Conservation (phyloP, 2,888 invertebrate species). For the Tethea ocularis region DNA sequence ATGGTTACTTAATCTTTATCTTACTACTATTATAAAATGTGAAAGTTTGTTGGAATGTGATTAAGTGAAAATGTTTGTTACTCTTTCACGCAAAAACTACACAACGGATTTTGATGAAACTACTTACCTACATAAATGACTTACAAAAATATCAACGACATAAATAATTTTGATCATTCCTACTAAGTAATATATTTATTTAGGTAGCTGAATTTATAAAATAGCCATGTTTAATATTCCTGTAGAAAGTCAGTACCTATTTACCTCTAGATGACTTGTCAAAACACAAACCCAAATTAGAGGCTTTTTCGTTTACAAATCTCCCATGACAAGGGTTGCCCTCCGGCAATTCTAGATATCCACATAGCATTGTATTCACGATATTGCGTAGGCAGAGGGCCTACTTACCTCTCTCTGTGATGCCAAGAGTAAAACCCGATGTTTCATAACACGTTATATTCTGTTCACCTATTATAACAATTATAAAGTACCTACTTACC, state of each 20-base stretch:
- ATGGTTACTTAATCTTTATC: no score
- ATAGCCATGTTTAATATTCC: background rate
- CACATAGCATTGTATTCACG: constrained; percentile 35
- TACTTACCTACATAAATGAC: no score
- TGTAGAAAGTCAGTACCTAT: constrained; percentile 14
- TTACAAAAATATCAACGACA: no score
- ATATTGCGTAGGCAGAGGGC: constrained; percentile 22
- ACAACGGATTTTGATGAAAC: no score
- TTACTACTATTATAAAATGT: no score
- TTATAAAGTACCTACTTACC: no score
- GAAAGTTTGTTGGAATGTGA: no score
- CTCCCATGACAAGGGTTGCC: constrained; percentile 73
- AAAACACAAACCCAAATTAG: constrained; percentile 72
- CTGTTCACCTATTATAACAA: constrained; percentile 1
- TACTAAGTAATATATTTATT: no score
- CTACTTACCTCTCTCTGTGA: constrained; percentile 40
- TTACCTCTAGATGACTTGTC: constrained; percentile 62
- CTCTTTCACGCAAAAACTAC: no score
- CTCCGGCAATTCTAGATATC: constrained; percentile 54
- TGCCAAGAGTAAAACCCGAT: constrained; percentile 38
- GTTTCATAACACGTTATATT: constrained; percentile 18
- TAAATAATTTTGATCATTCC: no score
- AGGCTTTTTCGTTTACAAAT: constrained; percentile 72
- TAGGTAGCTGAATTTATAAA: no score
- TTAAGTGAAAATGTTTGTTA: no score